Percentiles rank a stretch among this genome's conserved stretches.
Conservation (phyloP, 2,888 invertebrate genomes). For the Drosophila lutescens region DNA sequence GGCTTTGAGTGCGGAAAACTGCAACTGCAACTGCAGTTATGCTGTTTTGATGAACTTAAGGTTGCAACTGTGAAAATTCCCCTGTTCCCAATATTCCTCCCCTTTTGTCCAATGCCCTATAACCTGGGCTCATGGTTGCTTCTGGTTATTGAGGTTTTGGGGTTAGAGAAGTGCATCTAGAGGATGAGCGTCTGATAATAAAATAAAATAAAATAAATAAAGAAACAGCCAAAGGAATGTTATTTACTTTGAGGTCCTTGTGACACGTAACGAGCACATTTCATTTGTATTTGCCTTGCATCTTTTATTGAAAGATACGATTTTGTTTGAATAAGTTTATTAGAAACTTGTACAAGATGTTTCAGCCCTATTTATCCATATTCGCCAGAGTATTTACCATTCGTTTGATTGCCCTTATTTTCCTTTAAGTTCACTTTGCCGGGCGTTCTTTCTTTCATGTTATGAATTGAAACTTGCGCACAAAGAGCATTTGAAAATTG, state of each 20-base stretch:
- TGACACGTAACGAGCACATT: too few relatives aligned
- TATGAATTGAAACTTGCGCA: constrained; percentile 30
- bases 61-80: constrained; percentile 36
- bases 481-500: constrained; percentile 54
- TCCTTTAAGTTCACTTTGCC: constrained; percentile 11
- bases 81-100: constrained; percentile 14
- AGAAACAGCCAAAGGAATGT: too few relatives aligned
- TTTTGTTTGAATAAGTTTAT: neutral
- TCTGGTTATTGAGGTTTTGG: constrained; percentile 10
- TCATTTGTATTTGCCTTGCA: neutral
- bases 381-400: constrained; percentile 1
- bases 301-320: neutral
- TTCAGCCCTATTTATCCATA: neutral
- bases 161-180: constrained; percentile 3
- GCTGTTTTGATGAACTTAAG: constrained; percentile 72
- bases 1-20: constrained; percentile 32
- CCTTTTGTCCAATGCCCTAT: constrained; percentile 7
- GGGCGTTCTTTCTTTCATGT: constrained; percentile 10
- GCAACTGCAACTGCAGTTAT: constrained; percentile 53
- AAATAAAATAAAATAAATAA: too few relatives aligned
- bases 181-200: neutral
- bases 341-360: neutral
- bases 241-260: too few relatives aligned
- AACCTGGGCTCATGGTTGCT: constrained; percentile 1
- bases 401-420: constrained; percentile 8